Evolutionary conservation across 1,140 invertebrate genomes (phyloP).

Genomic region (Bombyx mori): DNA sequence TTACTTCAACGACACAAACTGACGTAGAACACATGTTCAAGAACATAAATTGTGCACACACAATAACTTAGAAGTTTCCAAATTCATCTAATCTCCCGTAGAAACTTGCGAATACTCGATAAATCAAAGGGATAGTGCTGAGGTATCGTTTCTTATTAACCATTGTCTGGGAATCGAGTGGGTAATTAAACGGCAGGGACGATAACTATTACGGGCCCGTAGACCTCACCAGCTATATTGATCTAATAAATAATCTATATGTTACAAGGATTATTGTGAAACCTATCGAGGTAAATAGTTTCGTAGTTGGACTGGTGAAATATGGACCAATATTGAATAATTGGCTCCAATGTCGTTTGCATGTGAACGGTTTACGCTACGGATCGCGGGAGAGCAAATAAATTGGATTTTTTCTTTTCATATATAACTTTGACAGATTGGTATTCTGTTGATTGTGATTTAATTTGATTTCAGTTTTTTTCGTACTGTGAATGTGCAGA

Average conservation of each 20-base stretch:
- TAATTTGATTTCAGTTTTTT: too few species aligned
- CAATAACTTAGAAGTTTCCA: conserved; percentile 33
- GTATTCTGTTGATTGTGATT: too few species aligned
- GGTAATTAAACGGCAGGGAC: conserved; percentile 49
- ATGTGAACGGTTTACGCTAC: too few species aligned
- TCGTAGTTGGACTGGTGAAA: too few species aligned
- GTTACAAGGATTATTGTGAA: conserved; percentile 42
- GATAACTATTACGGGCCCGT: conserved; percentile 52
- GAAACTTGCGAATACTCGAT: conserved; percentile 38
- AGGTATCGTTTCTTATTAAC: conserved; percentile 57
- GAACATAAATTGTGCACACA: conserved; percentile 16
- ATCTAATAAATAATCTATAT: conserved; percentile 58
- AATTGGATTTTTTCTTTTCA: too few species aligned
- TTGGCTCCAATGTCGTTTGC: too few species aligned
- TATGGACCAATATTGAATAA: too few species aligned
- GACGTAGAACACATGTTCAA: neutral
- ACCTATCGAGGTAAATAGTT: conserved; percentile 24
- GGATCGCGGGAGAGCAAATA: too few species aligned
- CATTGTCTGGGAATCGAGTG: conserved; percentile 50
- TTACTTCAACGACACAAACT: neutral
- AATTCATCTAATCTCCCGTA: conserved; percentile 42
- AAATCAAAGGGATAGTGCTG: conserved; percentile 51
- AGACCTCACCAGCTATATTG: conserved; percentile 51
- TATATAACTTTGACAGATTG: too few species aligned
- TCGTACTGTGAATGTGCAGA: too few species aligned